Evolutionary conservation across 2,113 vertebrate species (phyloP).

Genomic region (Larimichthys crocea): DNA sequence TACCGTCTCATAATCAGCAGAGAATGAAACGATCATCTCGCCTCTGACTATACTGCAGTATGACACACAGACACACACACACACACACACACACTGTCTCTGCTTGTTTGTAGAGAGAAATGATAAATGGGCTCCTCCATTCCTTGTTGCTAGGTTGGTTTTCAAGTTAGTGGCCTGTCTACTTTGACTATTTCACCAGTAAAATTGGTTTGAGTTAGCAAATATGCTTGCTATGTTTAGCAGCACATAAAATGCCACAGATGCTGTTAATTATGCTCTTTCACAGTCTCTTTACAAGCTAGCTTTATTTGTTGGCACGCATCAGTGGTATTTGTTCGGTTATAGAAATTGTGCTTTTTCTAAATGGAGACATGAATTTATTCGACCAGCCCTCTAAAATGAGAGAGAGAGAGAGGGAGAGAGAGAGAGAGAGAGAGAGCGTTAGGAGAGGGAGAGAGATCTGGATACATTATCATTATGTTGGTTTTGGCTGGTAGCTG

Average conservation of each 20-base stretch:
- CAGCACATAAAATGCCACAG: conserved; percentile 27
- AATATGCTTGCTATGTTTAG: conserved; percentile 32
- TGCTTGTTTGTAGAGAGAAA: neutral
- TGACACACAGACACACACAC: neutral
- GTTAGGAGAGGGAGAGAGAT: conserved; percentile 1
- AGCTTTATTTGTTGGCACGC: conserved; percentile 27
- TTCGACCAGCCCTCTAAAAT: conserved; percentile 8
- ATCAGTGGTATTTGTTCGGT: conserved; percentile 7
- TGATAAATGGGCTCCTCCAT: conserved; percentile 32
- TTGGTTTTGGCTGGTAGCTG: conserved; percentile 44
- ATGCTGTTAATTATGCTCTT: conserved; percentile 42
- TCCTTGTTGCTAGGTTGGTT: conserved; percentile 28
- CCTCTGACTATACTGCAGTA: conserved; percentile 22
- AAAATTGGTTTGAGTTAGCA: conserved; percentile 18
- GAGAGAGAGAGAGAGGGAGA: conserved; percentile 15
- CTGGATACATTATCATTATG: conserved; percentile 39
- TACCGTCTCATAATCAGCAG: conserved; percentile 1
- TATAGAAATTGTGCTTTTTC: neutral
- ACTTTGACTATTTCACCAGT: neutral
- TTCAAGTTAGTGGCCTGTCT: conserved; percentile 11
- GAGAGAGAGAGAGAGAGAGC: neutral
- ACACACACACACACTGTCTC: neutral
- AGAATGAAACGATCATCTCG: conserved; percentile 8
- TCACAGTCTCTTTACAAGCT: conserved; percentile 33
- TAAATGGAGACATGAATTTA: conserved; percentile 3